Evolutionary conservation across 2,888 invertebrate species (phyloP).

Genomic region (Tipula unca): DNA sequence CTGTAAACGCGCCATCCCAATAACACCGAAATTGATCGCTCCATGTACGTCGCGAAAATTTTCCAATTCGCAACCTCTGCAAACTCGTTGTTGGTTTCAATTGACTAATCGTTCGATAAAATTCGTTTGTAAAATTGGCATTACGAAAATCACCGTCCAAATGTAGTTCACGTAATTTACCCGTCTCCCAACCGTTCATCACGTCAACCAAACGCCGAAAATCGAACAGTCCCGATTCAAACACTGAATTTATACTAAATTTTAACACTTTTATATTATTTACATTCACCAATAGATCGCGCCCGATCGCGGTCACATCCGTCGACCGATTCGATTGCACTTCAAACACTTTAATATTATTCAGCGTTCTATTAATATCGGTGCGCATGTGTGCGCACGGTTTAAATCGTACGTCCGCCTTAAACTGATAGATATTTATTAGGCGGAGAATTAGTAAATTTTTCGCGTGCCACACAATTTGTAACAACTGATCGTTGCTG

Average conservation of each 20-base stretch:
- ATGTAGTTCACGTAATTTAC: neutral
- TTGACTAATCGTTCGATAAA: neutral
- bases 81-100: neutral
- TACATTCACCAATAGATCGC: neutral
- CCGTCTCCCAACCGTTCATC: neutral
- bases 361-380: neutral
- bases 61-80: neutral
- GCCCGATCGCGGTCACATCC: neutral
- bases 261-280: neutral
- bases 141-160: neutral
- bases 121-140: neutral
- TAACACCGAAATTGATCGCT: neutral
- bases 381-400: neutral
- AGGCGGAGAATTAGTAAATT: neutral
- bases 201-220: neutral
- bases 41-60: neutral
- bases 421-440: neutral
- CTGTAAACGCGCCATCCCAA: neutral
- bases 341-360: neutral
- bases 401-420: neutral
- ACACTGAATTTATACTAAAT: neutral
- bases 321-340: neutral
- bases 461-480: neutral
- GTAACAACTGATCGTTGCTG: neutral
- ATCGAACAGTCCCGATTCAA: neutral